Conservation (phyloP, 2,113 vertebrate genomes). For the Mustela lutreola region DNA sequence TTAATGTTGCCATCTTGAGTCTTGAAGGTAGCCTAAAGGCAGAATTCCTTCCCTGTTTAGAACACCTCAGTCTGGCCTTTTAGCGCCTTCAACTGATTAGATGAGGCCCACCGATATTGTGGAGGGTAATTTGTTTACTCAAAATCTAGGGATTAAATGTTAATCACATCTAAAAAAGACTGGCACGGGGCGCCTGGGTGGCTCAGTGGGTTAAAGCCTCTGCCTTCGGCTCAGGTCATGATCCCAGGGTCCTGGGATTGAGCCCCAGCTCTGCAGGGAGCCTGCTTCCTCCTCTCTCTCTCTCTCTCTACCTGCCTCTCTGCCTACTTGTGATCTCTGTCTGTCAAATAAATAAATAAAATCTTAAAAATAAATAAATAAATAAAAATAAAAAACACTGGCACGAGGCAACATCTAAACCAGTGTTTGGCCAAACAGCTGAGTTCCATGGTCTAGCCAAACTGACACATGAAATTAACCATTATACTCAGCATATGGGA, state of each 20-base stretch:
- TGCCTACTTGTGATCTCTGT: no score
- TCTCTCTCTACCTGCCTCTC: no score
- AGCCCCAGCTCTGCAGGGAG: no score
- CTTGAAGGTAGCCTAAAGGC: not conserved
- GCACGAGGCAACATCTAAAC: not conserved
- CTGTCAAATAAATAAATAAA: no score
- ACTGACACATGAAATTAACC: not conserved
- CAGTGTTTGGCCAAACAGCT: not conserved
- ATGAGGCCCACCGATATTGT: not conserved
- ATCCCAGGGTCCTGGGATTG: no score
- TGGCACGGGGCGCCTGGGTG: no score
- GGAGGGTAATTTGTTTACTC: not conserved
- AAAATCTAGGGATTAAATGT: not conserved
- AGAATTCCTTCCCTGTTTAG: constrained; percentile 5
- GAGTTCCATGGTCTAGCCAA: not conserved
- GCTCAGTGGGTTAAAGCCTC: no score
- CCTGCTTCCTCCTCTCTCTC: no score
- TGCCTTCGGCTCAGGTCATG: no score
- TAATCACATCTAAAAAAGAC: constrained; percentile 13
- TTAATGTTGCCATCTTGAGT: not conserved
- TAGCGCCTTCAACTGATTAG: not conserved
- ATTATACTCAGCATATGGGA: not conserved
- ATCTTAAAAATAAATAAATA: no score
- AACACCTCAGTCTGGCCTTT: not conserved
- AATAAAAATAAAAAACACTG: not conserved